Evolutionary conservation across 2,888 invertebrate species (phyloP).

Genomic region (Listrodromus nycthemerus): DNA sequence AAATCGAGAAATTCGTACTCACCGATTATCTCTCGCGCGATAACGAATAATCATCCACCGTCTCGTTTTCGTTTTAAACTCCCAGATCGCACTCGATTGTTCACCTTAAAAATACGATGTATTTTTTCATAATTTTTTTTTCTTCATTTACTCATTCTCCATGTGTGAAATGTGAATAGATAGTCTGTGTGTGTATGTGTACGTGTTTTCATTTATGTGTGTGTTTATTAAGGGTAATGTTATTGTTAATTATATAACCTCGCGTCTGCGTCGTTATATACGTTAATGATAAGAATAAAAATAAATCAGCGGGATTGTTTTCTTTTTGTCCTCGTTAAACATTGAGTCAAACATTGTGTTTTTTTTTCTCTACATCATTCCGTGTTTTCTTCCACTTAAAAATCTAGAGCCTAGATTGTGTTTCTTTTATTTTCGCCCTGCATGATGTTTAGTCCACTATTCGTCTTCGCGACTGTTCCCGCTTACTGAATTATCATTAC

Average conservation of each 20-base stretch:
- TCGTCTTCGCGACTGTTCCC: conserved; percentile 41
- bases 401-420: conserved; percentile 70
- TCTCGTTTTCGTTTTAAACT: conserved; percentile 74
- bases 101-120: conserved; percentile 80
- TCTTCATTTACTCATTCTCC: conserved; percentile 29
- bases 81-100: conserved; percentile 79
- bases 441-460: conserved; percentile 30
- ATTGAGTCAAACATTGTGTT: conserved; percentile 77
- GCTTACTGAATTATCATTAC: background rate
- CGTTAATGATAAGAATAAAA: conserved; percentile 79
- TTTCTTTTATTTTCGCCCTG: conserved; percentile 65
- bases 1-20: conserved; percentile 35
- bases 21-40: conserved; percentile 17
- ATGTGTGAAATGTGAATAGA: conserved; percentile 62
- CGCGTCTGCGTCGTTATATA: conserved; percentile 70
- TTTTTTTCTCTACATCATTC: conserved; percentile 61
- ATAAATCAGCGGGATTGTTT: conserved; percentile 74
- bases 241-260: conserved; percentile 67
- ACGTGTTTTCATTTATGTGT: conserved; percentile 2
- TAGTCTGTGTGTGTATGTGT: conserved; percentile 53
- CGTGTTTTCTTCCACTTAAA: conserved; percentile 30
- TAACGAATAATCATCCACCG: background rate
- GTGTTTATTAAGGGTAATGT: conserved; percentile 67
- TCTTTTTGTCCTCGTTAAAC: conserved; percentile 71
- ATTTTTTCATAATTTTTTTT: conserved; percentile 63